Base-by-base conservation (phyloP, 1,140 invertebrate species). In the Condylostylus longicornis region DNA sequence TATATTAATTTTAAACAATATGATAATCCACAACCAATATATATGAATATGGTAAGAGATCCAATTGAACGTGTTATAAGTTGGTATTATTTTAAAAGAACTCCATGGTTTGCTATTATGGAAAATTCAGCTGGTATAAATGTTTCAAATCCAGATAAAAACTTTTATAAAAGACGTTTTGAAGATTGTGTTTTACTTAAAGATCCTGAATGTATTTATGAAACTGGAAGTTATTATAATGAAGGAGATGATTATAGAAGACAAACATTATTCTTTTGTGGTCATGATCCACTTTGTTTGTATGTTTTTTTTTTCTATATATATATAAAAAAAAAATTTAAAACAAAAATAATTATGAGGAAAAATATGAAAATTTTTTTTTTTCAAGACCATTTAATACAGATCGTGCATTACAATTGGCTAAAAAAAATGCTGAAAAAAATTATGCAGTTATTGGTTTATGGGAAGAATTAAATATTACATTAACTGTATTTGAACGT, bases 111-210 rank as follows among this genome's bases (percentile, higher is more conserved):
- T 59, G 84, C 82, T 49, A 81, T 85, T 1, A 82, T 85, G 50
- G 67, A 80, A 45, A 84, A 85, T 50, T 71, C 79, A 49, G 79
- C 77, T 18, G 85, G 84, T 58, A 81, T 80, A 2, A 81, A 84
- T 54, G 63, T 83, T 31, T 80, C 78, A 18, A 55, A 84, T 23
- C 81, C 79, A 7, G 80, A 83, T 61, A 79, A 77, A 12, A 71
- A 72, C 23, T 86, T 82, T 82, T 57, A 85, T 2, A 82, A 81
- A 57, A 86, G 85, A 74, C 81, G 85, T 59, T 87, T 84, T 54
- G 81, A 85, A 53, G 75, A 77, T 4, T 87, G 83, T 48, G 82
- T 87, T 17, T 54, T 81, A 37, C 73, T 71, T 34, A 76, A 75
- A 1, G 81, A 86, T 56, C 67, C 76, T 22, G 82, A 86, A 59